A percentile compares a stretch with the other conserved stretches of the same genome.
Evolutionary conservation across 2,888 invertebrate genomes (phyloP).

Genomic region (Acrobasis repandana): DNA sequence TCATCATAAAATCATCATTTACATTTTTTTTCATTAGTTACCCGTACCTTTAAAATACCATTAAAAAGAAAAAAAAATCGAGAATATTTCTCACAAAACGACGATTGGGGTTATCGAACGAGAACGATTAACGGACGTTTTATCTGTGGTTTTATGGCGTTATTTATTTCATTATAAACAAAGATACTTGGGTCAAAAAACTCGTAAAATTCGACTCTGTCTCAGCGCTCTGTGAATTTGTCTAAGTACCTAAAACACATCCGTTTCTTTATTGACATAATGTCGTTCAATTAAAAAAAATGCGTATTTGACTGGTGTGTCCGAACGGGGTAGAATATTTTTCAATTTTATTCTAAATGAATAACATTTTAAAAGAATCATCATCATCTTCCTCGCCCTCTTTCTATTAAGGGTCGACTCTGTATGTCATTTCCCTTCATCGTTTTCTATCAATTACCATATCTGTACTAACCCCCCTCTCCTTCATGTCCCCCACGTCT

Average conservation of each 20-base stretch:
- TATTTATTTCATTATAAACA: constrained; percentile 56
- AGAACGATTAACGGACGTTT: constrained; percentile 33
- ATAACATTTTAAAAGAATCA: too few species aligned
- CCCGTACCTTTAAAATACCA: neutral
- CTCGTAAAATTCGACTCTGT: constrained; percentile 55
- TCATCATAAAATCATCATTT: too few species aligned
- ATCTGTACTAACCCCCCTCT: too few species aligned
- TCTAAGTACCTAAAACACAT: neutral
- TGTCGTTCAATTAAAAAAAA: neutral
- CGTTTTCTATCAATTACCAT: too few species aligned
- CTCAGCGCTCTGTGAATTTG: constrained; percentile 13
- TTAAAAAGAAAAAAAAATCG: constrained; percentile 1
- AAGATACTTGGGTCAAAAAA: constrained; percentile 62
- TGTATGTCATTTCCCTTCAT: too few species aligned
- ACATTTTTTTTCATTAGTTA: neutral
- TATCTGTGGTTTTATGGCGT: constrained; percentile 46
- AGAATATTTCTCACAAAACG: constrained; percentile 1
- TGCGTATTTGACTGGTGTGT: neutral
- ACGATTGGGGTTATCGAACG: neutral
- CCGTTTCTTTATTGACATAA: constrained; percentile 5
- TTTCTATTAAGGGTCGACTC: too few species aligned
- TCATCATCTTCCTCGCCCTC: too few species aligned
- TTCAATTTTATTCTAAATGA: too few species aligned
- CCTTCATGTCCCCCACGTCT: too few species aligned
- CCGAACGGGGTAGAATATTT: neutral